Evolutionary conservation across 2,797 vertebrate genomes (phyloP).

Genomic region (Percopsis omiscomaycus): DNA sequence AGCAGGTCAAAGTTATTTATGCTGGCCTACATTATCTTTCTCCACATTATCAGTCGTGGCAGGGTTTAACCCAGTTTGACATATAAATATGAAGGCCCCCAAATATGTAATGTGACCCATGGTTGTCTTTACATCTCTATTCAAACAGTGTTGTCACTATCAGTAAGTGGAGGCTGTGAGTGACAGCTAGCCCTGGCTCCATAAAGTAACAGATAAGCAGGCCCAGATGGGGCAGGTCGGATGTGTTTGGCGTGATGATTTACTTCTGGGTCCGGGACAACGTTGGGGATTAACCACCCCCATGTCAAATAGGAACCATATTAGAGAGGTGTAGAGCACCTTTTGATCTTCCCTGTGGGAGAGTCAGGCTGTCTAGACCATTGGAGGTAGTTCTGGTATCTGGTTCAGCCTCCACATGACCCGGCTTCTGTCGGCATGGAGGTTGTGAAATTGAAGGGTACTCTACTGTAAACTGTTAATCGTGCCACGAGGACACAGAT

Average conservation of each 20-base stretch:
- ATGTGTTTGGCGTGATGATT: constrained; percentile 62
- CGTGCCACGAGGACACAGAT: constrained; percentile 7
- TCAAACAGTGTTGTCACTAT: constrained; percentile 33
- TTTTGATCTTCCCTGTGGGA: constrained; percentile 63
- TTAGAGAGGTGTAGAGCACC: constrained; percentile 61
- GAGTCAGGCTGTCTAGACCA: constrained; percentile 43
- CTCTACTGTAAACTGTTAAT: constrained; percentile 14
- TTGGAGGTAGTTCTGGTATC: constrained; percentile 2
- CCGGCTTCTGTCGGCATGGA: constrained; percentile 18
- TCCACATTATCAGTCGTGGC: constrained; percentile 33
- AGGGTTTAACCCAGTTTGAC: constrained; percentile 18
- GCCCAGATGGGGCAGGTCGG: constrained; percentile 64
- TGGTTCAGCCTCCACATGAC: constrained; percentile 32
- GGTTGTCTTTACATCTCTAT: constrained; percentile 26
- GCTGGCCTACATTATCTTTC: constrained; percentile 31
- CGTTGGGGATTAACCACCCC: constrained; percentile 6
- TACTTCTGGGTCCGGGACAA: constrained; percentile 52
- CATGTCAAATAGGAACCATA: constrained; percentile 69
- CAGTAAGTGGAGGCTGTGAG: constrained; percentile 37
- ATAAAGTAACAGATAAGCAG: constrained; percentile 57
- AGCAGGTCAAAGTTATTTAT: background rate
- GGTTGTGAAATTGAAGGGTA: background rate
- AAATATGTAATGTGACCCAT: background rate
- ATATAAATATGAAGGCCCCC: constrained; percentile 24
- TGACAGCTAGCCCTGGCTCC: constrained; percentile 51